These are phyloP conservation scores for Xanthia icteritia DNA, from an alignment of 2,888 invertebrate genomes.

Conservation along the genomic window DNA sequence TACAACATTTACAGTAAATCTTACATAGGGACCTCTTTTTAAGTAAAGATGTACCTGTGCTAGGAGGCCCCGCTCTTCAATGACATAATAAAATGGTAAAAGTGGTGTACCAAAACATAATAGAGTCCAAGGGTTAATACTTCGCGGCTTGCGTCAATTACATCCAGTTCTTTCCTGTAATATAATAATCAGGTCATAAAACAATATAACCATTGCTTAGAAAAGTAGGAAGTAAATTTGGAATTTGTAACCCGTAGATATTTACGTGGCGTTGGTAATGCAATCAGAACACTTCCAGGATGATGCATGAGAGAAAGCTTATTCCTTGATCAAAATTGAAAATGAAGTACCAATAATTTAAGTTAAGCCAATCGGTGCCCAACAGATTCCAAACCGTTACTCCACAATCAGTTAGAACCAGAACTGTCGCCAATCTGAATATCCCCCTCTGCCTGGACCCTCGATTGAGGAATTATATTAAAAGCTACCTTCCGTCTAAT, in stretches of 20 bases:
- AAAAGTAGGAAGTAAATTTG: neutral
- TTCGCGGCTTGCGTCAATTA: neutral
- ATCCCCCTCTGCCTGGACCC: neutral
- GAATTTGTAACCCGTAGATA: neutral
- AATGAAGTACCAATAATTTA: neutral
- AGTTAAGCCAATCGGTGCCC: neutral
- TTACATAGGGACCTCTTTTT: too few relatives aligned
- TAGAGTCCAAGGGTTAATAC: too few relatives aligned
- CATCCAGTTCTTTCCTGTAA: neutral
- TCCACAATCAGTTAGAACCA: neutral
- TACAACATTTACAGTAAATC: too few relatives aligned
- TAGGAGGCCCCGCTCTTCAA: too few relatives aligned
- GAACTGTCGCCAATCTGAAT: neutral
- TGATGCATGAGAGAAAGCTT: neutral
- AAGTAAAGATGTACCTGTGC: too few relatives aligned
- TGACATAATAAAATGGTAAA: too few relatives aligned
- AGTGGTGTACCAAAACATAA: too few relatives aligned
- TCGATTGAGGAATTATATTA: conserved; percentile 26
- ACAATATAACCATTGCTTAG: too few relatives aligned
- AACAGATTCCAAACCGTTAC: neutral
- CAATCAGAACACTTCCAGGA: neutral
- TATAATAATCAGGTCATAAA: neutral
- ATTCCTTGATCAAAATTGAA: neutral
- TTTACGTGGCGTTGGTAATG: neutral
- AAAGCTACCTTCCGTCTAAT: conserved; percentile 22